Evolutionary conservation across 2,113 vertebrate species (phyloP).

Genomic region (Meles meles): DNA sequence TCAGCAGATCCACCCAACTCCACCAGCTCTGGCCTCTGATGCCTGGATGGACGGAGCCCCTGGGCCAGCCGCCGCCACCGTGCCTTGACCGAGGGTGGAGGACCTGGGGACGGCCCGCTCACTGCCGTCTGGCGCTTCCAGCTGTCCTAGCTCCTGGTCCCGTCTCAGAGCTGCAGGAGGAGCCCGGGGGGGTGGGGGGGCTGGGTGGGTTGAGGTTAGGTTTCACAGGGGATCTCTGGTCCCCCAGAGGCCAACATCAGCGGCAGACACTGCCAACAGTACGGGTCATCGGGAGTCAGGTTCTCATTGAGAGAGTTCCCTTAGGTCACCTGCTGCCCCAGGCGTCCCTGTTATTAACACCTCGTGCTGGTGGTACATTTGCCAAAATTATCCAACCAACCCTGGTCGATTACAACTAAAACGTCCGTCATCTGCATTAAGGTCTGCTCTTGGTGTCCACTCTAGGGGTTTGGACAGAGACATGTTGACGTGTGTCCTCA

Average conservation of each 20-base stretch:
- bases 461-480: background rate
- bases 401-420: rapidly evolving
- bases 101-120: too few relatives aligned
- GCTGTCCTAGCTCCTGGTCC: background rate
- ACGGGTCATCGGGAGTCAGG: background rate
- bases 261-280: rapidly evolving
- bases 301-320: too few relatives aligned
- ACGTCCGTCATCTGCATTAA: background rate
- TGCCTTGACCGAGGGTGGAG: background rate
- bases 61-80: rapidly evolving
- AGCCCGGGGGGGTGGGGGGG: background rate
- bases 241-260: background rate
- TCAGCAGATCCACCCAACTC: background rate
- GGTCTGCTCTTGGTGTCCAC: background rate
- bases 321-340: too few relatives aligned
- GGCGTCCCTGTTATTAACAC: rapidly evolving
- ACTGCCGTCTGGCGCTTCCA: too few relatives aligned
- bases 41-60: background rate
- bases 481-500: background rate
- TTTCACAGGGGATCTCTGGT: background rate
- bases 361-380: rapidly evolving
- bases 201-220: too few relatives aligned
- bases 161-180: background rate
- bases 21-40: background rate
- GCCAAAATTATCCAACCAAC: rapidly evolving